phyloP scores from a whole-genome alignment of 2,113 vertebrate genomes.

The Polypterus senegalus region DNA sequence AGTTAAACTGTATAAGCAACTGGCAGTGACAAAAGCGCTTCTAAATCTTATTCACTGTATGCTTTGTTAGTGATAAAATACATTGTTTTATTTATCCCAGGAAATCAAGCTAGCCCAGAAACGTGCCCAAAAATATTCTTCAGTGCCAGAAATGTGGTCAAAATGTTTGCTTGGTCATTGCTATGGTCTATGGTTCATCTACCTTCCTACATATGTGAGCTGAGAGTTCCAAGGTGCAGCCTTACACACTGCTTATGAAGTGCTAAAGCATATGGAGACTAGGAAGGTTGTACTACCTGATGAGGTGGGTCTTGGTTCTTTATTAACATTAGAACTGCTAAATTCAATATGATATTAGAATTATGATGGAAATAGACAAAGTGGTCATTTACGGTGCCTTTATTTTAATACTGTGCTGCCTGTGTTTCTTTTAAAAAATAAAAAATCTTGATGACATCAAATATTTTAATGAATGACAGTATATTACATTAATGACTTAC shows the following conservation, averaged over 20 bases:
- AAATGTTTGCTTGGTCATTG: slow-evolving; percentile 84
- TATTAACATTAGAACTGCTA: too few species aligned
- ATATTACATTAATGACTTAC: too few species aligned
- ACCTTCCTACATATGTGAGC: slow-evolving; percentile 76
- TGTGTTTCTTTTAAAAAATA: too few species aligned
- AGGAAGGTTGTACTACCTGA: slow-evolving; percentile 82
- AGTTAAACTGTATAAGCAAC: too few species aligned
- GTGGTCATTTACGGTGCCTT: neutral
- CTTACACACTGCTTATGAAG: slow-evolving; percentile 73
- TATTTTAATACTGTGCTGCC: too few species aligned
- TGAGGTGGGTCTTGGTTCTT: slow-evolving; percentile 46
- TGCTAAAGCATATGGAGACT: slow-evolving; percentile 82
- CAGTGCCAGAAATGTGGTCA: slow-evolving; percentile 79
- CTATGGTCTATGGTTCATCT: slow-evolving; percentile 90
- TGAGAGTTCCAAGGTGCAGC: slow-evolving; percentile 61
- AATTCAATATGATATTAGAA: rapidly evolving
- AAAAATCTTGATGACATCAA: too few species aligned
- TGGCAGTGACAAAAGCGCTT: too few species aligned
- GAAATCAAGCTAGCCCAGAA: slow-evolving; percentile 85
- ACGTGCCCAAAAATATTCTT: slow-evolving; percentile 70
- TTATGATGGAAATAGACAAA: rapidly evolving
- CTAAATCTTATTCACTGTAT: too few species aligned
- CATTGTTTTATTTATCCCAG: slow-evolving; percentile 30
- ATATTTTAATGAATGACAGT: too few species aligned
- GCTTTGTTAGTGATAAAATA: too few species aligned